Evolutionary conservation across 2,888 invertebrate genomes (phyloP).

Genomic region (Dolomedes plantarius): DNA sequence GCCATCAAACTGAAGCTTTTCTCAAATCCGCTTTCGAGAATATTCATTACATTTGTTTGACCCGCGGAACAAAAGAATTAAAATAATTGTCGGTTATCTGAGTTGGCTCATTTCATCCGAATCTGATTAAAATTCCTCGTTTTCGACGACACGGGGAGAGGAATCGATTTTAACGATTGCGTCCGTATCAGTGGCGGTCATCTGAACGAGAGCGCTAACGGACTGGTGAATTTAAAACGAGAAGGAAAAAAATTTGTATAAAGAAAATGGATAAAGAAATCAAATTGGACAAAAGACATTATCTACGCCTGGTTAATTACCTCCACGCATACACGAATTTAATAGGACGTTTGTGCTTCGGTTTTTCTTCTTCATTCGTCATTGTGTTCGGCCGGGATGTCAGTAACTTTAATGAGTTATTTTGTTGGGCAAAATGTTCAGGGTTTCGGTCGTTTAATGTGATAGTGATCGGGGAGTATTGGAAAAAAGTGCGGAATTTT

Average conservation of each 20-base stretch:
- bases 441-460: not conserved
- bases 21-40: no score
- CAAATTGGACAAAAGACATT: not conserved
- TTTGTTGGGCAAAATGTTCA: not conserved
- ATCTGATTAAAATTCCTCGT: not conserved
- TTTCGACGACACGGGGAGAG: not conserved
- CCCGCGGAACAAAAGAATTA: not conserved
- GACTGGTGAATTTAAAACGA: not conserved
- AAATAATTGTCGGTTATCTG: not conserved
- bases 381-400: no score
- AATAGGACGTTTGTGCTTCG: not conserved
- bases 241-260: no score
- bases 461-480: no score
- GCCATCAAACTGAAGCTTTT: no score
- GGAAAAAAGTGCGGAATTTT: no score
- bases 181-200: not conserved
- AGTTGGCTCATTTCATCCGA: not conserved
- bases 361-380: not conserved
- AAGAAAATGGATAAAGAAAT: not conserved
- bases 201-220: not conserved
- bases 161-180: not conserved
- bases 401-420: not conserved
- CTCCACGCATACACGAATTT: not conserved
- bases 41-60: no score
- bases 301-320: not conserved